Evolutionary conservation across 2,797 vertebrate genomes (phyloP), one percentile per base, ranked within the genome.

Genomic region (Spinus pinus): DNA sequence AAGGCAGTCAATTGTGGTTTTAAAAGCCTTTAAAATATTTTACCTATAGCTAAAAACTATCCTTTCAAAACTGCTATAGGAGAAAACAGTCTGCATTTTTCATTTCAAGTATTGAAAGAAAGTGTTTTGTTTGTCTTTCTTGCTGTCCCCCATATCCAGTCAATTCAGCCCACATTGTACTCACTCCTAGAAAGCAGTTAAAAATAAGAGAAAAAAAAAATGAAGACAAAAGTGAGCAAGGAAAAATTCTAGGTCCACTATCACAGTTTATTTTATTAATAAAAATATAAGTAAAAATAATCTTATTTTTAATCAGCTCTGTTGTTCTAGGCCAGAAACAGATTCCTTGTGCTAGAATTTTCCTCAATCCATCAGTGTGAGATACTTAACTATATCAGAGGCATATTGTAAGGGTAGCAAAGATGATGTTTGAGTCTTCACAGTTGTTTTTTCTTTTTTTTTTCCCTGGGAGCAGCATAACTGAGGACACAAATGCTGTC

Each of bases 301-400:
- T 60, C 37, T 82, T 74, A 6, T 30, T 92, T 94, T 74, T 72
- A 81, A 67, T 61, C 9, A 86, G 2, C 8, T 94, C 20, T 78
- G 20, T 51, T 88, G 3, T 80, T 88, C 54, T 75, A 81, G 25
- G n/a, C n/a, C 86, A 94, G 70, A 81, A 90, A 72, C 14, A 81
- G 19, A 41, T 24, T 57, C 31, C 35, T 81, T 85, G 25, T n/a
- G 12, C 53, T 88, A 78, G 46, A 79, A 49, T 82, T 87, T 94
- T 81, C 37, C 33, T 81, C 25, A 86, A 39, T 33, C 20, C 17
- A n/a, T 66, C n/a, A 28, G 24, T 54, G 25, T 87, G 65, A 88
- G 35, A 30, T 54, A 69, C 10, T 66, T 91, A 64, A 61, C 31
- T 66, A 18, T 71, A 92, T 82, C 78, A 93, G 61, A 74, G 13